phyloP scores from a whole-genome alignment of 64 coral and sea anemone species.

The Actinia equina region DNA sequence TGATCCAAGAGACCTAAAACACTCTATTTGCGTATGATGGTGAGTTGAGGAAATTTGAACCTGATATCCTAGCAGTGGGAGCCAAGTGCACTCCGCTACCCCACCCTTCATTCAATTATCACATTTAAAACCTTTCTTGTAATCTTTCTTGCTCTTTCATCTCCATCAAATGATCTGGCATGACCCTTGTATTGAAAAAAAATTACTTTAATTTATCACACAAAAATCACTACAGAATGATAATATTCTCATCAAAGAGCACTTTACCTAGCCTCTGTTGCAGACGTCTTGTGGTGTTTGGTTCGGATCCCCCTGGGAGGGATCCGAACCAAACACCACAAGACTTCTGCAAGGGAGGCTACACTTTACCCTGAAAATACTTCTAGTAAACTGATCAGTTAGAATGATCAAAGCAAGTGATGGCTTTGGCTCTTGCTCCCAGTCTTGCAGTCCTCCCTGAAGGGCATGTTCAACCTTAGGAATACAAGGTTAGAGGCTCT shows the following conservation, averaged over 20 bases:
- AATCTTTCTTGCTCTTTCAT: slow-evolving; percentile 30
- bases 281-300: too few relatives aligned
- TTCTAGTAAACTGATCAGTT: slow-evolving; percentile 84
- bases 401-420: slow-evolving; percentile 72
- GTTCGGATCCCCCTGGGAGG: too few relatives aligned
- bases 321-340: too few relatives aligned
- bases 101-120: too few relatives aligned
- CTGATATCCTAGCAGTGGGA: too few relatives aligned
- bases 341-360: too few relatives aligned
- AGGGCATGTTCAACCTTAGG: slow-evolving; percentile 62
- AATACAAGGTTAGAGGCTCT: not conserved
- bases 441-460: slow-evolving; percentile 69
- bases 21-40: too few relatives aligned
- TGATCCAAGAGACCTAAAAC: too few relatives aligned
- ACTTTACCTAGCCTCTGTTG: too few relatives aligned
- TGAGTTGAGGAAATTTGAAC: too few relatives aligned
- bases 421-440: slow-evolving; percentile 78
- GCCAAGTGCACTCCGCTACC: too few relatives aligned
- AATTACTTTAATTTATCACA: not conserved
- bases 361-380: slow-evolving; percentile 57
- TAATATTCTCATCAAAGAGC: not conserved
- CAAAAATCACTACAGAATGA: not conserved
- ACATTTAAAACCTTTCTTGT: slow-evolving; percentile 27
- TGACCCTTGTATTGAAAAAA: slow-evolving; percentile 8
- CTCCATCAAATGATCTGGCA: slow-evolving; percentile 34